Evolutionary conservation across 1,140 invertebrate species (phyloP).

Genomic region (Campoletis sonorensis): DNA sequence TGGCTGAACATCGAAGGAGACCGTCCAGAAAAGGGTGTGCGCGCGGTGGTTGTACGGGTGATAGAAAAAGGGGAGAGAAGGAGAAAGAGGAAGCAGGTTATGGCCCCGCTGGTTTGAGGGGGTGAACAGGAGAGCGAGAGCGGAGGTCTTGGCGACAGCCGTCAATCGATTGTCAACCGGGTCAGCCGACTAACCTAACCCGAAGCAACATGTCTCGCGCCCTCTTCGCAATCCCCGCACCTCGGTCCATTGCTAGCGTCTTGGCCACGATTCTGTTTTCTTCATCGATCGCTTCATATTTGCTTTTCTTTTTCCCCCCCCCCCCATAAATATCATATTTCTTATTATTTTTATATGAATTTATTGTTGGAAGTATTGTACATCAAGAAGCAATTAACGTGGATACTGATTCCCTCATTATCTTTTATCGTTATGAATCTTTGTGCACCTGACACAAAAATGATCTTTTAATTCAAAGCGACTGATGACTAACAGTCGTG

Average conservation of each 20-base stretch:
- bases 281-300: conserved; percentile 16
- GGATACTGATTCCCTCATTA: neutral
- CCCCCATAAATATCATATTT: no score
- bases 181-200: conserved; percentile 75
- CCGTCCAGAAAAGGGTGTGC: conserved; percentile 39
- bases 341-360: no score
- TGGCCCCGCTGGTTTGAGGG: conserved; percentile 36
- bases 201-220: conserved; percentile 48
- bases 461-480: neutral
- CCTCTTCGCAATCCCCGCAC: conserved; percentile 51
- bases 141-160: conserved; percentile 75
- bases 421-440: neutral
- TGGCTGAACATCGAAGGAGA: conserved; percentile 32
- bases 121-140: conserved; percentile 60
- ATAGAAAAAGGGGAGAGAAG: conserved; percentile 12
- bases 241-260: conserved; percentile 46
- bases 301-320: neutral
- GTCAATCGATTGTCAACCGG: conserved; percentile 78
- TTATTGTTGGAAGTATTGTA: neutral
- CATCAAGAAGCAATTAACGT: neutral
- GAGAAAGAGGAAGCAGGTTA: conserved; percentile 43
- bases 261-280: conserved; percentile 43
- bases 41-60: neutral
- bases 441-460: neutral
- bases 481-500: conserved; percentile 3